phyloP scores from a whole-genome alignment of 2,888 invertebrate genomes.

The Silvanus unidentatus region DNA sequence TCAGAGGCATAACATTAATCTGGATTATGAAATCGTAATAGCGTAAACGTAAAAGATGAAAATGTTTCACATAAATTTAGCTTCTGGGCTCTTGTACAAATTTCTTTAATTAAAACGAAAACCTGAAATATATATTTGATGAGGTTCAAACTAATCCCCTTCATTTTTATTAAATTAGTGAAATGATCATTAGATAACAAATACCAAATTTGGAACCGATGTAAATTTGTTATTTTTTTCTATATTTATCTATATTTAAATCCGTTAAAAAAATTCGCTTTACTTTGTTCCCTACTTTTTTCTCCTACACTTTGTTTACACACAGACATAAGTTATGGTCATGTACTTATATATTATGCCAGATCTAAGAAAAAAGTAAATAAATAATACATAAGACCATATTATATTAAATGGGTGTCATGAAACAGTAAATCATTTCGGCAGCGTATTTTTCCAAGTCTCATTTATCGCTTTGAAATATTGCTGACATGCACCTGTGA shows the following conservation, averaged over 20 bases:
- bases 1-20: constrained; percentile 18
- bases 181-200: constrained; percentile 1
- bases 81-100: constrained; percentile 17
- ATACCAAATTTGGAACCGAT: not conserved
- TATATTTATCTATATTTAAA: no score
- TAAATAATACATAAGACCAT: no score
- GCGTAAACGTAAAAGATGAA: constrained; percentile 18
- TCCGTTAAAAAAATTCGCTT: no score
- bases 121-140: constrained; percentile 21
- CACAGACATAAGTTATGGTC: not conserved
- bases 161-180: no score
- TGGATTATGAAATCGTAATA: constrained; percentile 21
- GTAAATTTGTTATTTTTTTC: no score
- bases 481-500: constrained; percentile 20
- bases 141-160: constrained; percentile 19
- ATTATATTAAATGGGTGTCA: not conserved
- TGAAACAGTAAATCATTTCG: constrained; percentile 9
- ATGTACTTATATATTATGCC: no score
- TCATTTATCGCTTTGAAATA: constrained; percentile 17
- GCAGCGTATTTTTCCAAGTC: constrained; percentile 11
- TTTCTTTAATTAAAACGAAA: constrained; percentile 23
- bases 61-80: constrained; percentile 23
- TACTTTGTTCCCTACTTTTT: no score
- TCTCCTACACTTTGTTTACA: no score
- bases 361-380: no score